Percentiles rank a stretch among this genome's conserved stretches.
Evolutionary conservation across 2,113 vertebrate genomes (phyloP).

Genomic region (Gobius niger): DNA sequence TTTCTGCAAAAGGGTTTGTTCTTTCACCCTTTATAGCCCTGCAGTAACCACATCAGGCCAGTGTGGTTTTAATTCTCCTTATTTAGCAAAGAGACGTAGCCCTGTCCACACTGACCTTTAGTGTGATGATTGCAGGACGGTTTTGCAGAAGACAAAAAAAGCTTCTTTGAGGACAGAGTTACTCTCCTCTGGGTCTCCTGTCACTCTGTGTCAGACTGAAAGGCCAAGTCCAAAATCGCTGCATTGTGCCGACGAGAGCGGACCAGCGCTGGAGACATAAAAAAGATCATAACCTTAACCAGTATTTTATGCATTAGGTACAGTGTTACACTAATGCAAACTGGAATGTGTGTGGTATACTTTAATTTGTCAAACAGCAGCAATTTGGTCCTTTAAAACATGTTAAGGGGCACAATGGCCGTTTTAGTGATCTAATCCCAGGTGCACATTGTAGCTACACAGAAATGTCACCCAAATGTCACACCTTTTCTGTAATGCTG

Average conservation of each 20-base stretch:
- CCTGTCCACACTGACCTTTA: conserved; percentile 1
- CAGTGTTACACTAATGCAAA: neutral
- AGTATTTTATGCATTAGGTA: neutral
- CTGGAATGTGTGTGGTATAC: neutral
- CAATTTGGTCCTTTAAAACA: neutral
- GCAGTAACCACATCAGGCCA: neutral
- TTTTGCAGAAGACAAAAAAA: conserved; percentile 11
- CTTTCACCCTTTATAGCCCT: conserved; percentile 16
- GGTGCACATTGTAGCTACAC: conserved; percentile 1
- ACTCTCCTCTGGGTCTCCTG: conserved; percentile 35
- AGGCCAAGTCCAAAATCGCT: conserved; percentile 47
- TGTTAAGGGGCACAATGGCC: neutral
- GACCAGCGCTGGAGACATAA: conserved; percentile 10
- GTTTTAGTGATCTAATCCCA: conserved; percentile 2
- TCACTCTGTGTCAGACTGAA: conserved; percentile 53
- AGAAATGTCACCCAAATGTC: conserved; percentile 12
- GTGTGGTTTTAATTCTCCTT: neutral
- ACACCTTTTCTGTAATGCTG: conserved; percentile 7
- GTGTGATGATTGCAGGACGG: conserved; percentile 1
- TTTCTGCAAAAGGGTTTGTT: conserved; percentile 11
- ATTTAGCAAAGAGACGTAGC: conserved; percentile 1
- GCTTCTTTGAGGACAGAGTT: conserved; percentile 23
- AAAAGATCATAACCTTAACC: too few relatives aligned
- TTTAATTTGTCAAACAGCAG: neutral
- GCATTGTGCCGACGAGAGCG: conserved; percentile 12